phyloP scores from a whole-genome alignment of 2,797 vertebrate genomes.

The Spinibarbus caldwelli region DNA sequence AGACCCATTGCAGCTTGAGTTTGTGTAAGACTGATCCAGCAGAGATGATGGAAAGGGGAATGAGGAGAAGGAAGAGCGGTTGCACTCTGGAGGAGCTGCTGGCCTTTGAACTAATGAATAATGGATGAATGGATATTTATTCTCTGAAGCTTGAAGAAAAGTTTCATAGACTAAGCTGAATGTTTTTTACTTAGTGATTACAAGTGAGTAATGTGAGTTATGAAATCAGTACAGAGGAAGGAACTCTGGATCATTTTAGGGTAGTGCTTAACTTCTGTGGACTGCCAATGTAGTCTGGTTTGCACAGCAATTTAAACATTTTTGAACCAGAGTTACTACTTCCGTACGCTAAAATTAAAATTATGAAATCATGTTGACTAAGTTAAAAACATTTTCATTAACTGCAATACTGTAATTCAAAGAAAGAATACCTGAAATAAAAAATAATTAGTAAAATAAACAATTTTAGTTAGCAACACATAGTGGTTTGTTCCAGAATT shows the following conservation, averaged over 20 bases:
- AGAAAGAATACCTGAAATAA: background rate
- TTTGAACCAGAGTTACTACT: background rate
- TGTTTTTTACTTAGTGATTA: constrained; percentile 13
- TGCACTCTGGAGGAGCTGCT: constrained; percentile 44
- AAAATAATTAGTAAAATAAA: background rate
- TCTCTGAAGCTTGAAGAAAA: constrained; percentile 39
- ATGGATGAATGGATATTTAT: constrained; percentile 59
- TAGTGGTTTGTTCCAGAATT: background rate
- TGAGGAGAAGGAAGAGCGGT: constrained; percentile 13
- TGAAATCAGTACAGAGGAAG: background rate
- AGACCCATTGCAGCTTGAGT: constrained; percentile 2
- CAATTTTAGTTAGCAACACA: background rate
- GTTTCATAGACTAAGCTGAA: constrained; percentile 14
- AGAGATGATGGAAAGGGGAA: background rate
- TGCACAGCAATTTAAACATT: no score
- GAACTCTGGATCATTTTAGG: background rate
- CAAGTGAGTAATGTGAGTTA: constrained; percentile 5
- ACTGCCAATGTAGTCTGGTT: background rate
- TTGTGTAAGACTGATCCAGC: constrained; percentile 25
- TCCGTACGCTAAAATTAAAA: background rate
- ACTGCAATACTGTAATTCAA: background rate
- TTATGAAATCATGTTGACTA: background rate
- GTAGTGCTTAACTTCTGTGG: background rate
- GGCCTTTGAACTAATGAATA: constrained; percentile 66
- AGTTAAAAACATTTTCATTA: background rate